Percentiles rank a stretch among this genome's conserved stretches.
Conservation (phyloP, 35 echinoderm and acorn worm genomes). For the Chiridota heheva region DNA sequence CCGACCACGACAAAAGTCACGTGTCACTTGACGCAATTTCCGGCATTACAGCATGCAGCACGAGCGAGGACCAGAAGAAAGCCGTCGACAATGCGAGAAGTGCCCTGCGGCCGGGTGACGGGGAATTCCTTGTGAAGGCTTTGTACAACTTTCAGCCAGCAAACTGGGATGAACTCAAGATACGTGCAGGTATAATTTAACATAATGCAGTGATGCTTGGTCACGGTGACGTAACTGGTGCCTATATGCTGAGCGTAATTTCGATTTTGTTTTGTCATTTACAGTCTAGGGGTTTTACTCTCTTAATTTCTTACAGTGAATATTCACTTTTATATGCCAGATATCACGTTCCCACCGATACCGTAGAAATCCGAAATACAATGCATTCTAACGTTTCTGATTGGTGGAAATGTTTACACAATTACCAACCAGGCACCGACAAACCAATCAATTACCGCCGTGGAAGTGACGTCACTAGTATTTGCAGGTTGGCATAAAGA, state of each 20-base stretch:
- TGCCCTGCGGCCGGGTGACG: slow-evolving; percentile 4
- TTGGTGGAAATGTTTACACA: too few relatives aligned
- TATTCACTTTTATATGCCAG: background rate
- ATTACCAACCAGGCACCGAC: too few relatives aligned
- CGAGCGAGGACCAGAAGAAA: background rate
- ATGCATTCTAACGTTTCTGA: too few relatives aligned
- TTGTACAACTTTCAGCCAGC: slow-evolving; percentile 35
- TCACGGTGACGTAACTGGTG: background rate
- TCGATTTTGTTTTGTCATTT: background rate
- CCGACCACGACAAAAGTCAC: too few relatives aligned
- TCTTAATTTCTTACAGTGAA: background rate
- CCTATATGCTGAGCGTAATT: background rate
- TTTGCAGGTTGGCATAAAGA: too few relatives aligned
- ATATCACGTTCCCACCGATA: background rate
- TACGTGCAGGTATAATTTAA: slow-evolving; percentile 1
- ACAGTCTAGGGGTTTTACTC: background rate
- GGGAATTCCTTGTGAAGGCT: slow-evolving; percentile 18
- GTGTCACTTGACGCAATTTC: too few relatives aligned
- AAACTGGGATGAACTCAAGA: slow-evolving; percentile 26
- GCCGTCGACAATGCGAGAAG: background rate
- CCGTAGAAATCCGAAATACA: background rate
- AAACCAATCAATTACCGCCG: too few relatives aligned
- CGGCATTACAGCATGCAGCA: too few relatives aligned
- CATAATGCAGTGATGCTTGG: background rate
- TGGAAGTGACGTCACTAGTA: too few relatives aligned